Percentiles rank a stretch among this genome's conserved stretches.
These are phyloP conservation scores for Pelagia noctiluca DNA, from an alignment of 30 jellyfish, hydroid and myxozoan species.

Conservation along the genomic window DNA sequence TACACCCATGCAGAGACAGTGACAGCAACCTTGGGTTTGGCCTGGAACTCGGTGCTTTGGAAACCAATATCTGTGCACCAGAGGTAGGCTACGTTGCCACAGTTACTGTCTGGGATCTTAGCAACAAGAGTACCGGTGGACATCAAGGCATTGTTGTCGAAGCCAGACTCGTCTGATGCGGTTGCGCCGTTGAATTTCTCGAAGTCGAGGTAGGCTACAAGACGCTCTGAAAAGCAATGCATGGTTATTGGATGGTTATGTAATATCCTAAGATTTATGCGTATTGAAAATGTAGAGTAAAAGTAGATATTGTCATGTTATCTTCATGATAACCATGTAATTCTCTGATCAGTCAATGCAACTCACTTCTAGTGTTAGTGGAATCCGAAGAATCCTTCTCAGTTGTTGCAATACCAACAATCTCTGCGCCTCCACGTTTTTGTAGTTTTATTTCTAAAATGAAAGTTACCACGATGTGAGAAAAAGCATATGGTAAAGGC, in stretches of 20 bases:
- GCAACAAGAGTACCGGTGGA: conserved; percentile 83
- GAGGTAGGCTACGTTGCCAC: conserved; percentile 97
- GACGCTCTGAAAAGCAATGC: conserved; percentile 74
- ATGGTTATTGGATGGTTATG: not conserved
- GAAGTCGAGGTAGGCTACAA: conserved; percentile 86
- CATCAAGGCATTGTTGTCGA: conserved; percentile 91
- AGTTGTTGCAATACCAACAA: conserved; percentile 67
- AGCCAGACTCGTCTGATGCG: conserved; percentile 89
- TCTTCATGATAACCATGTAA: too few species aligned
- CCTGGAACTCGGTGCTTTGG: conserved; percentile 85
- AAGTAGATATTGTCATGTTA: not conserved
- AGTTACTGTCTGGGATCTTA: conserved; percentile 86
- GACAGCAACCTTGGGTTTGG: conserved; percentile 92
- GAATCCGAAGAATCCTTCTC: conserved; percentile 63
- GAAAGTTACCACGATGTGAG: too few species aligned
- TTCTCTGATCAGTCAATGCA: too few species aligned
- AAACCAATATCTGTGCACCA: conserved; percentile 69
- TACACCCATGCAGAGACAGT: conserved; percentile 95
- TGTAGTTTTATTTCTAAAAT: conserved; percentile 68
- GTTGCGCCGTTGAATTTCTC: conserved; percentile 84
- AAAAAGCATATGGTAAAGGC: not conserved
- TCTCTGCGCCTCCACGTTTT: conserved; percentile 74
- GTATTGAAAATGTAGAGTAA: not conserved
- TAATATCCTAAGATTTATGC: not conserved
- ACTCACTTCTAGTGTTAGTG: conserved; percentile 65